These are phyloP conservation scores for Rallus crepitans DNA, from an alignment of 2,797 vertebrate genomes.

Conservation along the genomic window DNA sequence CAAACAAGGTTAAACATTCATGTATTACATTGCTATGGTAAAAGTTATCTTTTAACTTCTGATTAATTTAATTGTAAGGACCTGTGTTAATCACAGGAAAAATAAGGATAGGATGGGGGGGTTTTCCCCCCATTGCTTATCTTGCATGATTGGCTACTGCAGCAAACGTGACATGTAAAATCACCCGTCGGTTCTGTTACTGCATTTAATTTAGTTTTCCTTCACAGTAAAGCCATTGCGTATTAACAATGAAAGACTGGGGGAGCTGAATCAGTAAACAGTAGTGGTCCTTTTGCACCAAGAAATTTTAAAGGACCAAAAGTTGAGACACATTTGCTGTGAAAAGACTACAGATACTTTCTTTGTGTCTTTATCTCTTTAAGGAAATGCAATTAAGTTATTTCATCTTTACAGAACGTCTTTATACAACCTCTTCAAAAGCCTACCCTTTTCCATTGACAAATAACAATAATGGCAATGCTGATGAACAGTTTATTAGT, in stretches of 20 bases:
- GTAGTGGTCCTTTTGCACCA: neutral
- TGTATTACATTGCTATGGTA: neutral
- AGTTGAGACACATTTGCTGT: neutral
- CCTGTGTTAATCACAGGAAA: neutral
- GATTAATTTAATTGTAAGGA: conserved; percentile 4
- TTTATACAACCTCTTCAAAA: neutral
- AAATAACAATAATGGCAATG: neutral
- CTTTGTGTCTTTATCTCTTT: conserved; percentile 18
- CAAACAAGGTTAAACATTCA: neutral
- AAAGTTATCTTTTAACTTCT: conserved; percentile 5
- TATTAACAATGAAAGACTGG: conserved; percentile 6
- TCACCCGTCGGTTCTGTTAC: neutral
- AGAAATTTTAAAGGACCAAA: neutral
- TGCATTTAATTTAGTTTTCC: conserved; percentile 33
- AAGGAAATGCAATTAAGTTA: conserved; percentile 41
- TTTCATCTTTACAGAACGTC: conserved; percentile 10
- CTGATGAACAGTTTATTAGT: neutral
- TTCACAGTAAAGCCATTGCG: neutral
- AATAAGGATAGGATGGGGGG: neutral
- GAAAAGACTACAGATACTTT: neutral
- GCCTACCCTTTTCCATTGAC: neutral
- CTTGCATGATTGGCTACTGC: neutral
- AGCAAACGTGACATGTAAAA: neutral
- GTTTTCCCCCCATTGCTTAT: neutral
- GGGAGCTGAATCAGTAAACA: conserved; percentile 2